Conservation (phyloP, 2,113 vertebrate genomes). For the Syngnathus floridae region DNA sequence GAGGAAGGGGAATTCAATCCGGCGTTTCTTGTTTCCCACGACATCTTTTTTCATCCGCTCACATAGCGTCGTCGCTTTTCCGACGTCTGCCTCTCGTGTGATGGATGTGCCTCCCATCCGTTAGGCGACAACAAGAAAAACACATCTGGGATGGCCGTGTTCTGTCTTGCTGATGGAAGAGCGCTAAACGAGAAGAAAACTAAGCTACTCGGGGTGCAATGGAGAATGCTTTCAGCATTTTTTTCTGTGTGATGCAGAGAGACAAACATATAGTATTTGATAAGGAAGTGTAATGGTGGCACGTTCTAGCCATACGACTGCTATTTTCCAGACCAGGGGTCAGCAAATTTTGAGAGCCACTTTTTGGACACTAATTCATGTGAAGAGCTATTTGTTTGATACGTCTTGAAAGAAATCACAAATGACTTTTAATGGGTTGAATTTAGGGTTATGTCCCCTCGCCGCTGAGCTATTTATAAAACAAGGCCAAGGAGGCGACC, state of each 20-base stretch:
- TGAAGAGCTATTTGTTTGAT: too few species aligned
- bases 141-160: not conserved
- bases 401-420: too few species aligned
- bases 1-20: slow-evolving; percentile 27
- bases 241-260: not conserved
- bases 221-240: not conserved
- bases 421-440: too few species aligned
- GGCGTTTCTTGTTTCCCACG: slow-evolving; percentile 15
- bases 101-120: not conserved
- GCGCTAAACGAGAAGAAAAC: not conserved
- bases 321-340: too few species aligned
- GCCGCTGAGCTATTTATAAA: too few species aligned
- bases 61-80: not conserved
- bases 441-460: too few species aligned
- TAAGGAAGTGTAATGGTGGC: too few species aligned
- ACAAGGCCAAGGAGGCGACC: too few species aligned
- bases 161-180: not conserved
- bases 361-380: too few species aligned
- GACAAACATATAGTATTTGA: not conserved
- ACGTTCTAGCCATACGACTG: too few species aligned
- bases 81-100: not conserved
- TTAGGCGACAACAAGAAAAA: not conserved
- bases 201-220: not conserved
- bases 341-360: too few species aligned
- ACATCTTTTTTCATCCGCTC: not conserved